Percentiles rank a stretch among this genome's conserved stretches.
Conservation (phyloP, 2,113 vertebrate species). For the Pygoscelis antarcticus region DNA sequence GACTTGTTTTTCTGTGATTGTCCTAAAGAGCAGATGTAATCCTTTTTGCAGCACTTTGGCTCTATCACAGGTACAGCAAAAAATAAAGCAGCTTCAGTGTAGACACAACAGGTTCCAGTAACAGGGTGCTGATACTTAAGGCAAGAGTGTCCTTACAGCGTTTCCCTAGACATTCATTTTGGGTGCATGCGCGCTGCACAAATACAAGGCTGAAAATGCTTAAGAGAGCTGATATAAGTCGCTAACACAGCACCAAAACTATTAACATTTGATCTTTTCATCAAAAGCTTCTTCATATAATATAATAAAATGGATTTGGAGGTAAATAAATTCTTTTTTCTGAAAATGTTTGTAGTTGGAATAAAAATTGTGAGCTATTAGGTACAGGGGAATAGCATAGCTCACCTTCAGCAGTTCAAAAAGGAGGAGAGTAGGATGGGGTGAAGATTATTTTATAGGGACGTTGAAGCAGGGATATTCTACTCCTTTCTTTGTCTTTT, state of each 20-base stretch:
- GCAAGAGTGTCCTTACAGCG: not conserved
- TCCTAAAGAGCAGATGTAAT: not conserved
- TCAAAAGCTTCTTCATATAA: not conserved
- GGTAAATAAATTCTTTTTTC: not conserved
- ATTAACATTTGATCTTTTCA: not conserved
- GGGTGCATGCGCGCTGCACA: not conserved
- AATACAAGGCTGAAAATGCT: not conserved
- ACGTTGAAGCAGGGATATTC: not conserved
- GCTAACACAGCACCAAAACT: not conserved
- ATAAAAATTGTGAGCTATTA: not conserved
- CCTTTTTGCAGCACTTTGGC: not conserved
- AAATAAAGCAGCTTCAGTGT: not conserved
- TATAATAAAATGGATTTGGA: not conserved
- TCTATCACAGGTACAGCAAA: not conserved
- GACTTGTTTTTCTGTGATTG: not conserved
- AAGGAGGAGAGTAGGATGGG: not conserved
- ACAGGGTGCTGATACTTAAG: not conserved
- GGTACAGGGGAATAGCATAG: fast-evolving
- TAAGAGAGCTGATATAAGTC: not conserved
- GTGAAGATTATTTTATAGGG: not conserved
- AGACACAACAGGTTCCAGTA: not conserved
- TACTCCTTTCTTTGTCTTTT: not conserved
- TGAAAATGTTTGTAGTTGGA: not conserved
- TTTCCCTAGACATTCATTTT: not conserved
- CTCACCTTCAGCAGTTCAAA: not conserved